phyloP scores from a whole-genome alignment of 2,888 invertebrate species.

The Vesta saturnalis region DNA sequence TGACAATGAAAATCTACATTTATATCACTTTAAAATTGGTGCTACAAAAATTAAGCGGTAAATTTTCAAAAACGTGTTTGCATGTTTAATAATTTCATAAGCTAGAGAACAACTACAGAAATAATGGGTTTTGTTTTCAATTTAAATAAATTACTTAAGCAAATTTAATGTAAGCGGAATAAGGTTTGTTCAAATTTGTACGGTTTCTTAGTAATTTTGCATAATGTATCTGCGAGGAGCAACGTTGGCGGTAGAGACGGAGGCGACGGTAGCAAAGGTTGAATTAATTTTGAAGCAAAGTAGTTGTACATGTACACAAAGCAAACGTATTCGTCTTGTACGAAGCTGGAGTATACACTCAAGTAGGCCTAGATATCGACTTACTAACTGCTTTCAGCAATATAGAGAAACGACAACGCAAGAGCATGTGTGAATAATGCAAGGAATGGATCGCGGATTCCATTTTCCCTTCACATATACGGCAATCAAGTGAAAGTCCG shows the following conservation, averaged over 20 bases:
- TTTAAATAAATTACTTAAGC: constrained; percentile 10
- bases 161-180: constrained; percentile 10
- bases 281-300: constrained; percentile 23
- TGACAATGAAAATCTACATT: not conserved
- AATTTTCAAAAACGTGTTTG: no score
- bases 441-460: constrained; percentile 26
- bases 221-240: constrained; percentile 3
- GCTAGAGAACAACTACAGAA: not conserved
- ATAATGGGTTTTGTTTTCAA: constrained; percentile 11
- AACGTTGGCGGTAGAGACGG: not conserved
- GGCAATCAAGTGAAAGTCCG: constrained; percentile 24
- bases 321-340: constrained; percentile 21
- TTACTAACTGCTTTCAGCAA: constrained; percentile 36
- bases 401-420: constrained; percentile 27
- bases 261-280: constrained; percentile 14
- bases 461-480: not conserved
- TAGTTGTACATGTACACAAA: constrained; percentile 29
- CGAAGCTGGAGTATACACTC: constrained; percentile 19
- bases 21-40: not conserved
- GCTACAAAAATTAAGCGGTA: not conserved
- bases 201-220: constrained; percentile 21
- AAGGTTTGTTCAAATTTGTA: constrained; percentile 13
- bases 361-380: constrained; percentile 29
- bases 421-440: constrained; percentile 33
- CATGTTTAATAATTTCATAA: not conserved